Percentiles rank a stretch among this genome's conserved stretches.
Evolutionary conservation across 2,113 vertebrate genomes (phyloP).

Genomic region (Aplodontia rufa): DNA sequence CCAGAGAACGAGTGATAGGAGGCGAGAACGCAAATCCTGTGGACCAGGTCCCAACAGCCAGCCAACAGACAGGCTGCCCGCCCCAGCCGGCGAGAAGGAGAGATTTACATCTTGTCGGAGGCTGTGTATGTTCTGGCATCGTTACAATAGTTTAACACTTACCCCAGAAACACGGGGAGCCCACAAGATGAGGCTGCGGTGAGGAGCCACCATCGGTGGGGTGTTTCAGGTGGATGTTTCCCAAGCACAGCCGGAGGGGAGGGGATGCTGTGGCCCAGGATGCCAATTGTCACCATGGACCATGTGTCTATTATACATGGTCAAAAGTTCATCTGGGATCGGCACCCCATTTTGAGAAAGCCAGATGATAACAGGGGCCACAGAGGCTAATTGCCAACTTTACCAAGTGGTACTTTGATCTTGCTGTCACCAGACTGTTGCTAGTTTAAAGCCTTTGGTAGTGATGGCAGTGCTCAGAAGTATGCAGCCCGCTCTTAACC

Average conservation of each 20-base stretch:
- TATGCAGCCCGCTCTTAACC: neutral
- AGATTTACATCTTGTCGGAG: neutral
- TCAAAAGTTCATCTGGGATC: neutral
- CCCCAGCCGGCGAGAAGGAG: neutral
- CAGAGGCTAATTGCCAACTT: conserved; percentile 32
- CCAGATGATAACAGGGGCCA: neutral
- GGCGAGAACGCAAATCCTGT: neutral
- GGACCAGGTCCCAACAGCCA: neutral
- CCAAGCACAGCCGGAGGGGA: neutral
- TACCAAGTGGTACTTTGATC: conserved; percentile 6
- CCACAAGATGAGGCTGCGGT: neutral
- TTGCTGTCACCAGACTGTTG: neutral
- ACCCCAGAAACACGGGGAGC: neutral
- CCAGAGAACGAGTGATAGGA: neutral
- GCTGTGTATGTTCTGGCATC: neutral
- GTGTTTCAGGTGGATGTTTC: neutral
- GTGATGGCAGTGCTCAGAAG: neutral
- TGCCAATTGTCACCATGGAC: neutral
- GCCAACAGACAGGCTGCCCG: neutral
- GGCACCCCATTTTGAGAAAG: conserved; percentile 45
- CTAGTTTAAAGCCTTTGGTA: neutral
- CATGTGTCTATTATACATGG: neutral
- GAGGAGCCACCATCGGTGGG: neutral
- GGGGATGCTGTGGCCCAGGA: neutral
- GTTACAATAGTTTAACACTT: neutral